phyloP scores from a whole-genome alignment of 2,888 invertebrate species.

The Mesorhabditis spiculigera region DNA sequence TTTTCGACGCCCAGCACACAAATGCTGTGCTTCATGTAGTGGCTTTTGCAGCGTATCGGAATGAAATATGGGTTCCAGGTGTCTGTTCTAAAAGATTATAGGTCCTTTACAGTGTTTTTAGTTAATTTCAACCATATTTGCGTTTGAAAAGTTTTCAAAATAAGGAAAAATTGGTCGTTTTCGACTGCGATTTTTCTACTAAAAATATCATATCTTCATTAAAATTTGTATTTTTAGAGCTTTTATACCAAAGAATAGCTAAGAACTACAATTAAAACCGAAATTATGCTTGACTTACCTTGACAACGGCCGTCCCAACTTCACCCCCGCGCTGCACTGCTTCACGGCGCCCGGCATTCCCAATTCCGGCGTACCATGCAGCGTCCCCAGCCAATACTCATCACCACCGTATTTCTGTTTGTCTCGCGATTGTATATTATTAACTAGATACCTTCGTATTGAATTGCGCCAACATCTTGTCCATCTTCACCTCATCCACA shows the following conservation, averaged over 20 bases:
- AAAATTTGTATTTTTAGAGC: no score
- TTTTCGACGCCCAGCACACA: background rate
- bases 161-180: no score
- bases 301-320: background rate
- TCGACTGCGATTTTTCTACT: no score
- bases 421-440: no score
- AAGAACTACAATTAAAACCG: no score
- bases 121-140: no score
- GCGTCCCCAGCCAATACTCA: background rate
- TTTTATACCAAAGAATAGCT: no score
- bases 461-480: background rate
- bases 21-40: background rate
- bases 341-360: background rate
- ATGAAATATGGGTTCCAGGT: background rate
- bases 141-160: no score
- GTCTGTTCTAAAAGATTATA: background rate
- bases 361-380: background rate
- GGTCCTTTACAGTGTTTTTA: background rate
- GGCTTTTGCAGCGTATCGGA: background rate
- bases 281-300: background rate
- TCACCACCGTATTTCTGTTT: background rate
- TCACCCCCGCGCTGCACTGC: background rate
- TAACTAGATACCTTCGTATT: background rate
- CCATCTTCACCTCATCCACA: background rate
- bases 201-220: no score